Evolutionary conservation across 2,113 vertebrate genomes (phyloP), one percentile per base, ranked within the genome.

Genomic region (Ramphastos sulfuratus): DNA sequence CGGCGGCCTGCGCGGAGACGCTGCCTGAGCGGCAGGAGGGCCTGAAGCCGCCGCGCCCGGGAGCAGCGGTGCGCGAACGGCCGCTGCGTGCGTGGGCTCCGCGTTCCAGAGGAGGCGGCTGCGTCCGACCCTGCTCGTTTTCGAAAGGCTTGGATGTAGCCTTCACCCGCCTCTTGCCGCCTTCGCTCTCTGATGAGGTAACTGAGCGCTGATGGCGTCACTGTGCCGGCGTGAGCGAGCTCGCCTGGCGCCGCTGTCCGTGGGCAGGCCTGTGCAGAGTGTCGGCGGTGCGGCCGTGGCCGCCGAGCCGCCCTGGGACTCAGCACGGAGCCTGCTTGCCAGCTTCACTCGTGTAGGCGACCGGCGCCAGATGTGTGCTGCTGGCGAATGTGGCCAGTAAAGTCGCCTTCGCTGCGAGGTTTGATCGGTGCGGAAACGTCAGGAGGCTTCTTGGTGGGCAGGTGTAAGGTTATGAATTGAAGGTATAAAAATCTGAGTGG

Each of bases 331-430:
- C 0, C n/a, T 5, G 10, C 18, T 27, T 25, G 31, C 82, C 8
- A 21, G 10, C 66, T n/a, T 7, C 15, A 7, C 9, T 15, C 10
- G 23, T 9, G 27, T 1, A 30, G 42, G 5, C 12, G 23, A 39
- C 70, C 11, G 17, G 8, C 9, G 13, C 25, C 25, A 2, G 2
- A 2, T 9, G 31, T 15, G 58, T 1, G 0, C 50, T 74, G 9
- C 19, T 31, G 20, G 46, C 24, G 39, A 19, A 21, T 7, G 25
- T 35, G 69, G 25, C 60, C 44, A 16, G 4, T 12, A 35, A 20
- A 28, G 24, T 44, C 4, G 0, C 30, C 54, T 66, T 55, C 48
- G 1, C 75, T 30, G 2, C 20, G 12, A 7, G 28, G 6, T 23
- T 33, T 0, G 5, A 4, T 37, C 15, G 5, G 0, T 16, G 56